Percentiles rank a stretch among this genome's conserved stretches.
phyloP scores from a whole-genome alignment of 2,113 vertebrate genomes.

The Engraulis encrasicolus region DNA sequence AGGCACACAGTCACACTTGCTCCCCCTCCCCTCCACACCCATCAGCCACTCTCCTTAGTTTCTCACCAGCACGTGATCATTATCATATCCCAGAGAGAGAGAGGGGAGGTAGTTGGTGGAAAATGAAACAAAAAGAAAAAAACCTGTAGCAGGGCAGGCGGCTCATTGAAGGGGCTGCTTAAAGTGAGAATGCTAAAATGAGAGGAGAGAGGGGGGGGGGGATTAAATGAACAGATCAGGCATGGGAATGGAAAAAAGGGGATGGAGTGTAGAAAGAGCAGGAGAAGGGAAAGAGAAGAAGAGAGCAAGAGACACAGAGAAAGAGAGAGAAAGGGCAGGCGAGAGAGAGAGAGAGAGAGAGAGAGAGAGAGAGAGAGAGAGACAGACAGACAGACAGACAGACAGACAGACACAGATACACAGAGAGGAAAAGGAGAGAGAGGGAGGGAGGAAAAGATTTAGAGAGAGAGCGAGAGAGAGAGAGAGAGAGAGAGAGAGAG shows the following conservation, averaged over 20 bases:
- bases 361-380: background rate
- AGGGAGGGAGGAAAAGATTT: background rate
- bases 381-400: background rate
- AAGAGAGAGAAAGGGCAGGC: background rate
- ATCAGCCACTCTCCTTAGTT: background rate
- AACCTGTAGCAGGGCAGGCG: background rate
- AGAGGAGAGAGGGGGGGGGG: conserved; percentile 4
- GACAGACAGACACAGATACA: no score
- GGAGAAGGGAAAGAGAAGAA: conserved; percentile 1
- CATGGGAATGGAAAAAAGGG: conserved; percentile 25
- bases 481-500: background rate
- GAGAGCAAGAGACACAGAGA: conserved; percentile 2
- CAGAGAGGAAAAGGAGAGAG: background rate
- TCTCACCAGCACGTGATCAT: background rate
- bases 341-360: background rate
- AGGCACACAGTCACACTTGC: background rate
- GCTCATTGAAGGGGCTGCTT: background rate
- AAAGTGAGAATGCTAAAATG: background rate
- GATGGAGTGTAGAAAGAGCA: conserved; percentile 17
- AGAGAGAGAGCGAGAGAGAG: background rate
- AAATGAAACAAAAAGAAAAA: background rate
- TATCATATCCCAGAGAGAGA: background rate
- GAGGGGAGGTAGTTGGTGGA: background rate
- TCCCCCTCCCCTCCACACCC: background rate
- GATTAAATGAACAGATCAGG: conserved; percentile 53